Evolutionary conservation across 2,888 invertebrate species (phyloP).

Genomic region (Andrena fulva): DNA sequence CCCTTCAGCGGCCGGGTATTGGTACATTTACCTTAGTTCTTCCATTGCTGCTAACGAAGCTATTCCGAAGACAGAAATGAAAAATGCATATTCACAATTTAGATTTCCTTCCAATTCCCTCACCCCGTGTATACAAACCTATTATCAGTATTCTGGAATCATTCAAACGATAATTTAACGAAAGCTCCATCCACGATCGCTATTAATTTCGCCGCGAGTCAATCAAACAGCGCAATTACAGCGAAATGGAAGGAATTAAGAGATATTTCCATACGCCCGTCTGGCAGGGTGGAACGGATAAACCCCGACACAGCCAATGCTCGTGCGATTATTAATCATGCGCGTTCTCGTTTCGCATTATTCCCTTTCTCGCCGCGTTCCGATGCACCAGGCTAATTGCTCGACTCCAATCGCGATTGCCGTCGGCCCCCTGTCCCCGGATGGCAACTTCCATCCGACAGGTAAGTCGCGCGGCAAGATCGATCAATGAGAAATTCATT

Average conservation of each 20-base stretch:
- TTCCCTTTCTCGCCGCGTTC: conserved; percentile 41
- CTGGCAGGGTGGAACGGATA: conserved; percentile 3
- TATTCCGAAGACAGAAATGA: no score
- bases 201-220: no score
- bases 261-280: conserved; percentile 24
- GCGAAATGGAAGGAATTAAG: conserved; percentile 5
- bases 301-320: conserved; percentile 23
- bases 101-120: no score
- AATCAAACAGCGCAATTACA: conserved; percentile 16
- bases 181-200: no score
- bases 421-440: conserved; percentile 13
- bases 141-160: no score
- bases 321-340: conserved; percentile 35
- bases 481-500: conserved; percentile 32
- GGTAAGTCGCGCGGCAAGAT: conserved; percentile 1
- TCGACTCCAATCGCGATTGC: conserved; percentile 44
- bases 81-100: no score
- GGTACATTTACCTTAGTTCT: no score
- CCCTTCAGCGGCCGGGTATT: no score
- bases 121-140: no score
- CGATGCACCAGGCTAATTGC: conserved; percentile 41
- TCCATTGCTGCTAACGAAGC: no score
- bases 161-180: no score
- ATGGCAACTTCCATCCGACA: conserved; percentile 13
- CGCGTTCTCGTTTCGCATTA: conserved; percentile 25